These are phyloP conservation scores for Sorex maritimensis DNA, from an alignment of 2,797 vertebrate genomes.

Conservation along the genomic window DNA sequence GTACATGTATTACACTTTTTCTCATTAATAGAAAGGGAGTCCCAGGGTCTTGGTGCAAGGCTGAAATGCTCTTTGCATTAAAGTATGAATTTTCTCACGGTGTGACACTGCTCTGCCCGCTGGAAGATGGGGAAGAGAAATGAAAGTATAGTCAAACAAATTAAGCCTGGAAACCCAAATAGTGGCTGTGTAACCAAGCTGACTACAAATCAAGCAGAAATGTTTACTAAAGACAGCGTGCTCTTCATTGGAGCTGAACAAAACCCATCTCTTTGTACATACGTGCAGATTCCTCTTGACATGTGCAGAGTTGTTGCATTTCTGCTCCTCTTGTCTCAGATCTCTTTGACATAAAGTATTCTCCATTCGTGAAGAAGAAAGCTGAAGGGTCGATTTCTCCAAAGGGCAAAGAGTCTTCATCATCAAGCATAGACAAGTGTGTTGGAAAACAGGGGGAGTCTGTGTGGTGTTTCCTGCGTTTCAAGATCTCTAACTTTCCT, in stretches of 20 bases:
- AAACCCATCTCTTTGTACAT: slow-evolving; percentile 70
- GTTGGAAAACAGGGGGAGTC: neutral
- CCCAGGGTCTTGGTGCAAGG: slow-evolving; percentile 32
- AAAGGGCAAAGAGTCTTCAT: slow-evolving; percentile 13
- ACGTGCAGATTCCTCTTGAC: slow-evolving; percentile 76
- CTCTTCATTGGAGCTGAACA: slow-evolving; percentile 59
- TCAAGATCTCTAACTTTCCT: slow-evolving; percentile 19
- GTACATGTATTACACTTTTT: slow-evolving; percentile 39
- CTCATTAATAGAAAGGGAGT: slow-evolving; percentile 65
- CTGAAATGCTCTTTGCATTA: slow-evolving; percentile 56
- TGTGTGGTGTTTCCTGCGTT: neutral
- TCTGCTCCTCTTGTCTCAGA: slow-evolving; percentile 25
- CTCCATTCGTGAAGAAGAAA: slow-evolving; percentile 46
- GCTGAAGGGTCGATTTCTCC: slow-evolving; percentile 29
- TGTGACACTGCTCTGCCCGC: slow-evolving; percentile 67
- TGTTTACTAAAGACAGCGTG: slow-evolving; percentile 76
- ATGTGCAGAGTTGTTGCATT: slow-evolving; percentile 52
- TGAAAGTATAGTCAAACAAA: slow-evolving; percentile 79
- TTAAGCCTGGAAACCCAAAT: slow-evolving; percentile 79
- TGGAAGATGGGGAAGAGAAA: slow-evolving; percentile 68
- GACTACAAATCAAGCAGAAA: slow-evolving; percentile 79
- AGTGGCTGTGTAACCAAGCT: slow-evolving; percentile 74
- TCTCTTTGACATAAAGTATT: slow-evolving; percentile 46
- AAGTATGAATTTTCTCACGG: slow-evolving; percentile 54
- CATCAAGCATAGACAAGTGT: neutral